Base-by-base conservation (phyloP, 2,797 vertebrate species). In the Peromyscus attwateri region DNA sequence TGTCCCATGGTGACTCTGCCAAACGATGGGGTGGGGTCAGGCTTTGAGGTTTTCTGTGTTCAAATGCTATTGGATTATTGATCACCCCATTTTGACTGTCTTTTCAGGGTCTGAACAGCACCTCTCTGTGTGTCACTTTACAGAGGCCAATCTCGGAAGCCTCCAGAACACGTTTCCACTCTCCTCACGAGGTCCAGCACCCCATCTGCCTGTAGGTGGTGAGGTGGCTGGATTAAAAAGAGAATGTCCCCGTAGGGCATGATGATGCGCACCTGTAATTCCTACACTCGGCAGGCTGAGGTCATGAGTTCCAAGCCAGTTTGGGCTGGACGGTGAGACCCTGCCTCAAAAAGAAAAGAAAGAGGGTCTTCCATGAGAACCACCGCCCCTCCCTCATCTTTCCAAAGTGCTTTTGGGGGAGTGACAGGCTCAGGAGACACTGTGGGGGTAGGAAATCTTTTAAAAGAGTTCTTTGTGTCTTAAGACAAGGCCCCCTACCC, bases 21-120 rank as follows among this genome's bases (percentile, higher is more conserved):
- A 46, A 73, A 73, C 0, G 1, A 68, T 7, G n/a, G 64, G 90
- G 80, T 8, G 64, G 81, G 87, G 46, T 82, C 71, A n/a, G 77
- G 70, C 93, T 97, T 97, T 64, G 43, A 37, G 16, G 71, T 82
- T 95, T 95, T 95, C 57, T 97, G 93, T 92, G 88, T 93, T 96
- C 98, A 95, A 60, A 97, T 96, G 97, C 92, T 92, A 77, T 71
- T 93, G 95, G 68, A 91, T 93, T 95, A 95, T 73, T 40, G 88
- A 98, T 96, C 85, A 37, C 75, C 87, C 55, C 70, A 43, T 93
- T 70, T 93, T 96, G 97, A 89, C 94, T 96, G 91, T 94, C 92
- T 97, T 95, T 80, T 87, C 85, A 75, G 85, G 1, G 2, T 93
- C 77, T 73, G 91, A 96, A 80, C 97, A 73, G 96, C 94, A 97